Evolutionary conservation across 1,140 invertebrate genomes (phyloP).

Genomic region (Nixonia krombeini): DNA sequence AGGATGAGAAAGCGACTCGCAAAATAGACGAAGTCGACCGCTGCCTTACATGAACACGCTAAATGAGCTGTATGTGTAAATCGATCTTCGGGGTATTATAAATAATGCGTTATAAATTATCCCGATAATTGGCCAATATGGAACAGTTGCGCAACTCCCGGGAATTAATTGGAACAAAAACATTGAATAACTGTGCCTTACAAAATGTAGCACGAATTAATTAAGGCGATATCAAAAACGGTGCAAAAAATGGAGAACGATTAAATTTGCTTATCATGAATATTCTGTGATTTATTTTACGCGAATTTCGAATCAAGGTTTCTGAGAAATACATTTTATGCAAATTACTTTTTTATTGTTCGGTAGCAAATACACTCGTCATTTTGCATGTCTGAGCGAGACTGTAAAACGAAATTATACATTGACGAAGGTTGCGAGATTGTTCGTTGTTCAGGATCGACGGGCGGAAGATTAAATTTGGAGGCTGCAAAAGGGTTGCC

Average conservation of each 20-base stretch:
- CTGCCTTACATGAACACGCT: slow-evolving; percentile 37
- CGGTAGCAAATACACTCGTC: too few relatives aligned
- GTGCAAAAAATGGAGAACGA: too few relatives aligned
- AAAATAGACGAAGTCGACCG: slow-evolving; percentile 29
- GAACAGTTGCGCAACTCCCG: slow-evolving; percentile 13
- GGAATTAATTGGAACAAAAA: slow-evolving; percentile 3
- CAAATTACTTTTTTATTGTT: too few relatives aligned
- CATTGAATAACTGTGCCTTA: too few relatives aligned
- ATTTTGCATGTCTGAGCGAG: not conserved
- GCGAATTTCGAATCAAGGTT: too few relatives aligned
- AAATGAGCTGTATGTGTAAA: slow-evolving; percentile 25
- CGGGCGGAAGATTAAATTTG: slow-evolving; percentile 3
- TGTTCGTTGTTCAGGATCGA: slow-evolving; percentile 1
- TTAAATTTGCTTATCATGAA: too few relatives aligned
- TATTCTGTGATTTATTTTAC: too few relatives aligned
- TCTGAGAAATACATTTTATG: too few relatives aligned
- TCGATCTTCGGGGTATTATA: slow-evolving; percentile 26
- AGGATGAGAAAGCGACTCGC: slow-evolving; percentile 34
- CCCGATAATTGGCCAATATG: slow-evolving; percentile 23
- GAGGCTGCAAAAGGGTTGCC: not conserved
- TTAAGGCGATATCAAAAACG: too few relatives aligned
- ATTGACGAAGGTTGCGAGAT: not conserved
- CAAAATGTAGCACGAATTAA: too few relatives aligned
- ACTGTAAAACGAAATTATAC: not conserved
- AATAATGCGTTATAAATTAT: slow-evolving; percentile 36